Percentiles rank a stretch among this genome's conserved stretches.
These are phyloP conservation scores for Pyrgus malvae DNA, from an alignment of 2,888 invertebrate genomes.

Conservation along the genomic window DNA sequence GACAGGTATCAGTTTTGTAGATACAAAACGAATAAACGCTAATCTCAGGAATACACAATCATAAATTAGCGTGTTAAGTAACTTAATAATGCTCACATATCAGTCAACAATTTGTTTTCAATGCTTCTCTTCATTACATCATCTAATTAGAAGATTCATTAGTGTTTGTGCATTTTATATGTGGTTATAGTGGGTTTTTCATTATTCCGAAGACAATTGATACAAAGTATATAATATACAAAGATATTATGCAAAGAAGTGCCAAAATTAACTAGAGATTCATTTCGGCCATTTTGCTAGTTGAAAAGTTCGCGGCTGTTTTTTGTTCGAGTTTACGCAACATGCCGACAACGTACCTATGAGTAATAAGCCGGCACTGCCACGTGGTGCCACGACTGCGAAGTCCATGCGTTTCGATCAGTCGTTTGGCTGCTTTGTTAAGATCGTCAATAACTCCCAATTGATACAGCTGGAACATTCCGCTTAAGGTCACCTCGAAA, in stretches of 20 bases:
- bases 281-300: slow-evolving; percentile 30
- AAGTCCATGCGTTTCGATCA: slow-evolving; percentile 41
- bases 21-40: neutral
- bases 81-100: slow-evolving; percentile 4
- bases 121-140: slow-evolving; percentile 6
- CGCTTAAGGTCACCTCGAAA: neutral
- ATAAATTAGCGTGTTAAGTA: slow-evolving; percentile 11
- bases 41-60: neutral
- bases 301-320: neutral
- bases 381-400: slow-evolving; percentile 49
- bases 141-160: neutral
- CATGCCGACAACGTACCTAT: slow-evolving; percentile 47
- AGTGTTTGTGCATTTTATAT: no score
- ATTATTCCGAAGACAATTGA: no score
- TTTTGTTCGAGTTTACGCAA: slow-evolving; percentile 49
- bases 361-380: slow-evolving; percentile 39
- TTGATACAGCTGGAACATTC: slow-evolving; percentile 5
- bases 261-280: slow-evolving; percentile 1
- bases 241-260: no score
- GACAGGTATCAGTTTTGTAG: slow-evolving; percentile 18
- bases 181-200: no score
- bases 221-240: no score
- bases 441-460: slow-evolving; percentile 2
- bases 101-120: slow-evolving; percentile 17
- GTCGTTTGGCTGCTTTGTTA: neutral